phyloP scores from a whole-genome alignment of 2,113 vertebrate species.

The Sminthopsis crassicaudata region DNA sequence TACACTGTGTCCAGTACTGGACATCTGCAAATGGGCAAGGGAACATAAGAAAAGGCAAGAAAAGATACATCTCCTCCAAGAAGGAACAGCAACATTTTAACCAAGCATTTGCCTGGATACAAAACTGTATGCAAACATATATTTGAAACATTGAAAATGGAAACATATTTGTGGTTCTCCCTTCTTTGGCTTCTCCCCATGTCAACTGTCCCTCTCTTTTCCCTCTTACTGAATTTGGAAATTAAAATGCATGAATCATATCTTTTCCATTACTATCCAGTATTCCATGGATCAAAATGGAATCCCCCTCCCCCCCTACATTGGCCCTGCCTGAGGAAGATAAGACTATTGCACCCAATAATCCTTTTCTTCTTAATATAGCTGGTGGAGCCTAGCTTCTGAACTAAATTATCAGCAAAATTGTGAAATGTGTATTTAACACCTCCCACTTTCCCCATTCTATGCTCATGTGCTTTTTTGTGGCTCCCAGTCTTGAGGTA shows the following conservation, averaged over 20 bases:
- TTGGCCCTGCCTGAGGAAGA: not conserved
- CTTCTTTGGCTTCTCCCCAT: not conserved
- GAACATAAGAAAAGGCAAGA: constrained; percentile 13
- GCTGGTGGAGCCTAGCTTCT: not conserved
- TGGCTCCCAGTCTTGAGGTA: not conserved
- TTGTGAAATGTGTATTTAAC: not conserved
- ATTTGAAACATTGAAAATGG: not conserved
- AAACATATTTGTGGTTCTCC: not conserved
- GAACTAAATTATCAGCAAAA: constrained; percentile 23
- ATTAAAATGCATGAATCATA: not conserved
- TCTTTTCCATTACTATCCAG: not conserved
- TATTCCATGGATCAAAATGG: not conserved
- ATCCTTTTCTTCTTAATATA: not conserved
- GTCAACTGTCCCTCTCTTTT: not conserved
- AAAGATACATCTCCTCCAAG: not conserved
- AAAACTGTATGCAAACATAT: not conserved
- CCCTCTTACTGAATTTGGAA: not conserved
- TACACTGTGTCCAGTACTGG: not conserved
- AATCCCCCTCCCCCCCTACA: not conserved
- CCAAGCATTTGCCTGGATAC: not conserved
- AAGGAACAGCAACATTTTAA: not conserved
- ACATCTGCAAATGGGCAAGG: not conserved
- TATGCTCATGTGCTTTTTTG: not conserved
- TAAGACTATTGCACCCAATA: not conserved
- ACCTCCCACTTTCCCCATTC: not conserved